Percentiles rank a stretch among this genome's conserved stretches.
Conservation (phyloP, 2,888 invertebrate genomes). For the Rhodophaea formosa region DNA sequence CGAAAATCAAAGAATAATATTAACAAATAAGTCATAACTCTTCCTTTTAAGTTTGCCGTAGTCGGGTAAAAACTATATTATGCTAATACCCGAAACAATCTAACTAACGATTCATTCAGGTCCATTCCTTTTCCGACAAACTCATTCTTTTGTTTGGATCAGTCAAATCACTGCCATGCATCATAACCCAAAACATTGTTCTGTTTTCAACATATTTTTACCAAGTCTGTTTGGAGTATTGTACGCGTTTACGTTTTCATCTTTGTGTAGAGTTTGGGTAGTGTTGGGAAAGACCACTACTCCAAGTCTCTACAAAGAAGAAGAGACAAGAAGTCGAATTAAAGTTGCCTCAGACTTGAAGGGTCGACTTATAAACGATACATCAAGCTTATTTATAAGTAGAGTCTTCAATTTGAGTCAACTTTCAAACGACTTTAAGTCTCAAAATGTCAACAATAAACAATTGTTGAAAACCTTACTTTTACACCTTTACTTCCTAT, state of each 20-base stretch:
- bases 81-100: constrained; percentile 72
- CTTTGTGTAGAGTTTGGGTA: constrained; percentile 28
- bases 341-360: too few species aligned
- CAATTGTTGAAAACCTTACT: too few species aligned
- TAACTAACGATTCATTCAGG: constrained; percentile 62
- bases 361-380: too few species aligned
- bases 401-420: too few species aligned
- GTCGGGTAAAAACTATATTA: constrained; percentile 36
- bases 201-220: constrained; percentile 63
- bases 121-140: constrained; percentile 70
- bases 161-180: constrained; percentile 75
- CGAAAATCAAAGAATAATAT: too few species aligned
- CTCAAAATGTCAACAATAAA: too few species aligned
- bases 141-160: constrained; percentile 78
- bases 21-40: too few species aligned
- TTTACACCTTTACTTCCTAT: too few species aligned
- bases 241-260: constrained; percentile 51
- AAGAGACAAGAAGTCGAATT: too few species aligned
- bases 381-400: too few species aligned
- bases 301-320: neutral
- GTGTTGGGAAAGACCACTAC: neutral
- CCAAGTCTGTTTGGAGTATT: constrained; percentile 33
- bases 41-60: too few species aligned
- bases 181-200: constrained; percentile 72
- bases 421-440: too few species aligned